A percentile compares a stretch with the other conserved stretches of the same genome.
Evolutionary conservation across 2,113 vertebrate genomes (phyloP).

Genomic region (Thunnus thynnus): DNA sequence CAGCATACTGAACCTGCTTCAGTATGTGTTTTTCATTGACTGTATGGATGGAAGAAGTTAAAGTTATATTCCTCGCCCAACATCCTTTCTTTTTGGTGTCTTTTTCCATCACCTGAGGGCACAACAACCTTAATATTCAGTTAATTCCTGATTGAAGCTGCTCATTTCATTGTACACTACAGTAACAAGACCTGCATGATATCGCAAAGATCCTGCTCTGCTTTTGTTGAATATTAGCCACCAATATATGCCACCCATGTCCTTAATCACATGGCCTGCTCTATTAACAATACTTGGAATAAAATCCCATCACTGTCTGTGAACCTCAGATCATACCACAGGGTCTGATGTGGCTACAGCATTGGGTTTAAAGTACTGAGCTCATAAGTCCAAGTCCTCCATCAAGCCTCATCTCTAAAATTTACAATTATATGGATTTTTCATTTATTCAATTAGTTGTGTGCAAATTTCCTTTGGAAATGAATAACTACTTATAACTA

Average conservation of each 20-base stretch:
- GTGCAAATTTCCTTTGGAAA: too few species aligned
- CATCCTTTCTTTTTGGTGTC: neutral
- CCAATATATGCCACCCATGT: neutral
- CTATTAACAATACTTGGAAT: neutral
- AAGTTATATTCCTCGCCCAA: neutral
- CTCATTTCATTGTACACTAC: slow-evolving; percentile 18
- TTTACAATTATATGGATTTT: too few species aligned
- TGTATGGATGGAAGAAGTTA: neutral
- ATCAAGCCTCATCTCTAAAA: too few species aligned
- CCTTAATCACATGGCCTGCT: neutral
- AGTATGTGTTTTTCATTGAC: neutral
- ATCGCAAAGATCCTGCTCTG: slow-evolving; percentile 23
- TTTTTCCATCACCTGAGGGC: slow-evolving; percentile 29
- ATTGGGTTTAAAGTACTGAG: too few species aligned
- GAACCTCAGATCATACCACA: too few species aligned
- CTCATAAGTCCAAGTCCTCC: too few species aligned
- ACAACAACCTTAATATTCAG: slow-evolving; percentile 15
- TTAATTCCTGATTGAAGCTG: slow-evolving; percentile 30
- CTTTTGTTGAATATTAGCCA: slow-evolving; percentile 12
- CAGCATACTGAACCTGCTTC: too few species aligned
- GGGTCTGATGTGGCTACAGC: too few species aligned
- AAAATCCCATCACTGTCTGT: neutral
- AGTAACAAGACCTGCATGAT: slow-evolving; percentile 48
- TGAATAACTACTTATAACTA: too few species aligned
- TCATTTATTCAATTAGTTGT: too few species aligned